A percentile compares a stretch with the other conserved stretches of the same genome.
phyloP scores from a whole-genome alignment of 1,140 invertebrate species.

The Homarus americanus region DNA sequence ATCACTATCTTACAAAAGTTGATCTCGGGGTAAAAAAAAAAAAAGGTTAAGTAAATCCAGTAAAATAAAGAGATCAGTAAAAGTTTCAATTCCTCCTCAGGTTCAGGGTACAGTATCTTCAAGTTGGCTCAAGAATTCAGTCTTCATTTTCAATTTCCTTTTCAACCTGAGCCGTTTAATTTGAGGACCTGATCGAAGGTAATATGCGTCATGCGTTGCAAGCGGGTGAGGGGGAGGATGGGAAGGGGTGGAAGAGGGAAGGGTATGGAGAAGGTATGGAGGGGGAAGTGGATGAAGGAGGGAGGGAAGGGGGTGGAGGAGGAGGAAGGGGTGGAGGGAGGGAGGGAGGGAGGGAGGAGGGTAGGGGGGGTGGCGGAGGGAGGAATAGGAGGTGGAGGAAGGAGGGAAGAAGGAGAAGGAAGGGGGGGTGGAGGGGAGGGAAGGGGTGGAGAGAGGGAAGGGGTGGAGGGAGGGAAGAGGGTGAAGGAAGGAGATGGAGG shows the following conservation, averaged over 20 bases:
- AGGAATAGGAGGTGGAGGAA: not conserved
- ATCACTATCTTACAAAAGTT: too few relatives aligned
- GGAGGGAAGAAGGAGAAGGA: not conserved
- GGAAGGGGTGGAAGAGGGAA: not conserved
- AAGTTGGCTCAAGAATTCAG: too few relatives aligned
- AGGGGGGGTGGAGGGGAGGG: not conserved
- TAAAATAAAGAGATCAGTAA: too few relatives aligned
- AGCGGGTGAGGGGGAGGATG: too few relatives aligned
- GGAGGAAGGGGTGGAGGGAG: not conserved
- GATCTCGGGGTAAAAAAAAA: too few relatives aligned
- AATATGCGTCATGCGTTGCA: too few relatives aligned
- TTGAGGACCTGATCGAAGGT: too few relatives aligned
- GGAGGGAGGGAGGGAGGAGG: not conserved
- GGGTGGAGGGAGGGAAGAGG: not conserved
- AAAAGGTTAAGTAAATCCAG: too few relatives aligned
- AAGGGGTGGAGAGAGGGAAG: not conserved
- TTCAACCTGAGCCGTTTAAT: too few relatives aligned
- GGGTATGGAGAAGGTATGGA: not conserved
- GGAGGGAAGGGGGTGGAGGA: not conserved
- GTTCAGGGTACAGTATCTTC: too few relatives aligned
- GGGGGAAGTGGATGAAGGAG: not conserved
- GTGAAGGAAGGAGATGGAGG: not conserved
- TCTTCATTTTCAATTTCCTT: too few relatives aligned
- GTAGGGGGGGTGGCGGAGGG: not conserved
- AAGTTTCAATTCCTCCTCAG: too few relatives aligned